Evolutionary conservation across 2,113 vertebrate genomes (phyloP).

Genomic region (Chascanopsetta lugubris): DNA sequence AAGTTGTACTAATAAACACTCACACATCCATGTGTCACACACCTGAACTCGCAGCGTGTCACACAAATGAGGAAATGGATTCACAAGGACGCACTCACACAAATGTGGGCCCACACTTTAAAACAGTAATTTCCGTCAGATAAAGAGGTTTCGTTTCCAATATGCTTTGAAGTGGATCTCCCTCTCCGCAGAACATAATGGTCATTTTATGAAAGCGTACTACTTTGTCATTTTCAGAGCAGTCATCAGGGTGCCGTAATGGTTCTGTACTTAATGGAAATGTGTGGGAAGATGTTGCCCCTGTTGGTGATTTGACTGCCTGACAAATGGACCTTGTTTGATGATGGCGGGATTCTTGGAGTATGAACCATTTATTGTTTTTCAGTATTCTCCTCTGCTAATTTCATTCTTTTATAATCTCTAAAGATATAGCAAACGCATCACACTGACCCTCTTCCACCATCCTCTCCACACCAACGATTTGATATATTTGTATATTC

Average conservation of each 20-base stretch:
- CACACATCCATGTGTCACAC: not conserved
- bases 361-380: slow-evolving; percentile 13
- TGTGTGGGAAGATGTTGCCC: slow-evolving; percentile 12
- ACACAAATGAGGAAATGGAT: not conserved
- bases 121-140: slow-evolving; percentile 22
- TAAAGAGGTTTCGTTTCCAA: slow-evolving; percentile 19
- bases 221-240: slow-evolving; percentile 13
- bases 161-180: slow-evolving; percentile 20
- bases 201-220: slow-evolving; percentile 17
- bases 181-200: slow-evolving; percentile 18
- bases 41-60: not conserved
- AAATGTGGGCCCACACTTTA: slow-evolving; percentile 1
- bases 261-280: slow-evolving; percentile 24
- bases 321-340: slow-evolving; percentile 29
- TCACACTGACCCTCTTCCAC: not conserved
- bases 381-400: not conserved
- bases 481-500: not conserved
- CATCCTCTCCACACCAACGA: not conserved
- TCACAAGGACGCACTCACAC: not conserved
- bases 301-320: slow-evolving; percentile 26
- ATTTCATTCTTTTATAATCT: slow-evolving; percentile 2
- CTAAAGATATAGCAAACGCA: not conserved
- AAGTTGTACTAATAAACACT: not conserved
- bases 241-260: slow-evolving; percentile 14
- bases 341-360: not conserved